phyloP scores from a whole-genome alignment of 2,113 vertebrate species.

The Proteles cristata region DNA sequence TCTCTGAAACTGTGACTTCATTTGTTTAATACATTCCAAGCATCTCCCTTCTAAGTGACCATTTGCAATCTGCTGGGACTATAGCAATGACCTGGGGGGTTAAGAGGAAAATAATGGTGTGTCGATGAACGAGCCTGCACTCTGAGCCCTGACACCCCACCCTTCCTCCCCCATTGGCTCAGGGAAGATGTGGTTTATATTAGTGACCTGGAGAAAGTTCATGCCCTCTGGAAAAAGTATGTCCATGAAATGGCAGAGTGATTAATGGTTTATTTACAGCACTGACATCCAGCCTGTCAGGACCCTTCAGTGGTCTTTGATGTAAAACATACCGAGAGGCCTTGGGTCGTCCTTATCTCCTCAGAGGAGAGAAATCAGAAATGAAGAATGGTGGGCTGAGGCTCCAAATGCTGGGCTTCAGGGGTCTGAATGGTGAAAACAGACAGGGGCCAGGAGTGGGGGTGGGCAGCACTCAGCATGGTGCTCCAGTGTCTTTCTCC shows the following conservation, averaged over 20 bases:
- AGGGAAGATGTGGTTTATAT: conserved; percentile 90
- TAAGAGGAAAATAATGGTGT: conserved; percentile 81
- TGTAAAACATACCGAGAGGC: conserved; percentile 90
- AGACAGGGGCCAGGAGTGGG: conserved; percentile 34
- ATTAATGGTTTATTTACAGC: conserved; percentile 93
- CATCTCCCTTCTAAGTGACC: conserved; percentile 71
- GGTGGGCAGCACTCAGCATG: not conserved
- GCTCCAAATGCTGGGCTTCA: not conserved
- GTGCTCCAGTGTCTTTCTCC: not conserved
- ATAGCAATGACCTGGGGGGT: conserved; percentile 72
- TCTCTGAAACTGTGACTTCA: conserved; percentile 32
- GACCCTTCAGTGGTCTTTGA: conserved; percentile 89
- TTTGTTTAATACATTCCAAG: conserved; percentile 64
- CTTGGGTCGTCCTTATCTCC: conserved; percentile 87
- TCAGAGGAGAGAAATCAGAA: conserved; percentile 84
- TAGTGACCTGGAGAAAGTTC: conserved; percentile 90
- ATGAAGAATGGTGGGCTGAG: conserved; percentile 65
- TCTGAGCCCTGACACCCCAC: conserved; percentile 71
- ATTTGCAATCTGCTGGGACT: conserved; percentile 75
- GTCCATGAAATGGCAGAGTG: conserved; percentile 87
- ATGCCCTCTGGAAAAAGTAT: conserved; percentile 87
- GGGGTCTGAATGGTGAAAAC: conserved; percentile 74
- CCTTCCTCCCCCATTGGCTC: conserved; percentile 67
- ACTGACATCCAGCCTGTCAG: conserved; percentile 89
- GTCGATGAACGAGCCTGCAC: conserved; percentile 80